Percentiles rank a stretch among this genome's conserved stretches.
Conservation (phyloP, 2,888 invertebrate species). For the Chelonus formosanus region DNA sequence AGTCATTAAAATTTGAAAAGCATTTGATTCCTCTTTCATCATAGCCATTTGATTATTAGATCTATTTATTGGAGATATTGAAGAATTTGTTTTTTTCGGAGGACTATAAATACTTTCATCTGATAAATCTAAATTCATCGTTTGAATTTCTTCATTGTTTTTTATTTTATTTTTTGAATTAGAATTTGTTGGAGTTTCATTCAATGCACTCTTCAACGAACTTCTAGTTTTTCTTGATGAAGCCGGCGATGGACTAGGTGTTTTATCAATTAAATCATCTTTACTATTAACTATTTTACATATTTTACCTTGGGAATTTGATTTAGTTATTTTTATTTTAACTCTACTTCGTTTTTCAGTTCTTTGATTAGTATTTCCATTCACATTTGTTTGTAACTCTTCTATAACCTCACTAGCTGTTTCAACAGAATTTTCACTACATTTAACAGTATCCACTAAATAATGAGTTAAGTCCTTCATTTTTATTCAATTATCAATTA, state of each 20-base stretch:
- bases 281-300: constrained; percentile 50
- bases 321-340: constrained; percentile 50
- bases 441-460: constrained; percentile 47
- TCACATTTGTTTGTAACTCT: constrained; percentile 27
- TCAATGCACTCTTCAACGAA: no score
- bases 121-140: not conserved
- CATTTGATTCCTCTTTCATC: constrained; percentile 46
- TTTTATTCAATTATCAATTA: not conserved
- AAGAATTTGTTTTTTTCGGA: not conserved
- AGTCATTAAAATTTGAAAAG: constrained; percentile 53
- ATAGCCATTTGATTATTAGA: not conserved
- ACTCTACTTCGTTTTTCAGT: constrained; percentile 47
- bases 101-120: constrained; percentile 21
- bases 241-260: constrained; percentile 46
- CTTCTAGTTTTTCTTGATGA: not conserved
- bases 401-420: constrained; percentile 33
- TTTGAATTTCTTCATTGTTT: constrained; percentile 13
- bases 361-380: not conserved
- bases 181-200: constrained; percentile 40
- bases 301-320: constrained; percentile 33
- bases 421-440: constrained; percentile 31
- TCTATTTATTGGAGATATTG: not conserved
- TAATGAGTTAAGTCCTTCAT: constrained; percentile 58
- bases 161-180: constrained; percentile 25
- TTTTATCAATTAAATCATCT: constrained; percentile 50